A percentile compares a stretch with the other conserved stretches of the same genome.
These are phyloP conservation scores for Drosophila conformis DNA, from an alignment of 2,888 invertebrate species.

Conservation along the genomic window DNA sequence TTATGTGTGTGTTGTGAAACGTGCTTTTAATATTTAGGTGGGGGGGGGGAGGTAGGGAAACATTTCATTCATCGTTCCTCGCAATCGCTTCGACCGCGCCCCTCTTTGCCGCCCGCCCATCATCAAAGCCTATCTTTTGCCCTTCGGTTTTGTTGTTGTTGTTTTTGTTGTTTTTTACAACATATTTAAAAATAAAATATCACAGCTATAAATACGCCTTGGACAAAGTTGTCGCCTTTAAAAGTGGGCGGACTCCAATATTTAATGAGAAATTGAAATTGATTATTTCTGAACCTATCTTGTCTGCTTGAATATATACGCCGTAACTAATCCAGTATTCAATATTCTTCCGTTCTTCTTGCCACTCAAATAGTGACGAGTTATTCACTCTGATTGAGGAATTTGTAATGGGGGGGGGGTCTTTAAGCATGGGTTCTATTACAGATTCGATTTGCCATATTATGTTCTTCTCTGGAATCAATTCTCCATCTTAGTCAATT, in stretches of 20 bases:
- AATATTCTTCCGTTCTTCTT: not conserved
- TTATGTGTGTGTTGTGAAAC: slow-evolving; percentile 49
- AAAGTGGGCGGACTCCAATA: not conserved
- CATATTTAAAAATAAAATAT: slow-evolving; percentile 40
- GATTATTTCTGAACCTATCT: slow-evolving; percentile 5
- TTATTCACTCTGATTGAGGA: not conserved
- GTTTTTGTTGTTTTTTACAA: not conserved
- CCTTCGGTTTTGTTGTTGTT: not conserved
- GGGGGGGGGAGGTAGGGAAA: not conserved
- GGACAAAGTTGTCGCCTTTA: slow-evolving; percentile 10
- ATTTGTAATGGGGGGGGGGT: not conserved
- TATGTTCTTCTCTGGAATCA: not conserved
- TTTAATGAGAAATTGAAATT: slow-evolving; percentile 18
- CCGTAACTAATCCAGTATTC: not conserved
- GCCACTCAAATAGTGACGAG: not conserved
- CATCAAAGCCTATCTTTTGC: slow-evolving; percentile 37
- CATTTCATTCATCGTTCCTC: slow-evolving; percentile 64
- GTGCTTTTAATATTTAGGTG: slow-evolving; percentile 62
- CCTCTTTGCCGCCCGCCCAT: not conserved
- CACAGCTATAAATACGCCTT: slow-evolving; percentile 45
- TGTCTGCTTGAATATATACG: not conserved
- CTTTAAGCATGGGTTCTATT: not conserved
- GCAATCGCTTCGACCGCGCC: not conserved
- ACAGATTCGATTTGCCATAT: not conserved
- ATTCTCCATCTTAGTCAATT: not conserved